A percentile compares a stretch with the other conserved stretches of the same genome.
These are phyloP conservation scores for Anisognathus igniventris DNA, from an alignment of 2,797 vertebrate genomes.

Conservation along the genomic window DNA sequence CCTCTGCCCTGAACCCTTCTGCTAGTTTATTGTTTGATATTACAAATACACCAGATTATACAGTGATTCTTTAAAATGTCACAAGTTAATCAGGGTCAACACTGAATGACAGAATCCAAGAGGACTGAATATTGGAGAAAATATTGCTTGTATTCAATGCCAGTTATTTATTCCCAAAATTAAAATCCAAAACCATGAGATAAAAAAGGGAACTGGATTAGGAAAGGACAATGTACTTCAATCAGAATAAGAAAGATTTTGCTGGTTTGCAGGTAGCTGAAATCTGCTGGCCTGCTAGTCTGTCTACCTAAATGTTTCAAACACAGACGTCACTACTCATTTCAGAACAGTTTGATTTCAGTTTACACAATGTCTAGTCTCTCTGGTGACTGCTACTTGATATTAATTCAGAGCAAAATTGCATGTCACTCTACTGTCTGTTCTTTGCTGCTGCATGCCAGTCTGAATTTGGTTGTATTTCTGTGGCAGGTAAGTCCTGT, in stretches of 20 bases:
- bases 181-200: not conserved
- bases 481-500: not conserved
- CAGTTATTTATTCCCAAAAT: not conserved
- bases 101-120: not conserved
- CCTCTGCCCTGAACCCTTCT: not conserved
- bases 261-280: not conserved
- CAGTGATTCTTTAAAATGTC: not conserved
- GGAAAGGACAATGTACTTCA: not conserved
- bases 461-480: not conserved
- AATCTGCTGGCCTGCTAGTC: not conserved
- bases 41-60: not conserved
- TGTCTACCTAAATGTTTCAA: not conserved
- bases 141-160: not conserved
- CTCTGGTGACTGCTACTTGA: not conserved
- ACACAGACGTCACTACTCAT: not conserved
- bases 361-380: not conserved
- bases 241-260: not conserved
- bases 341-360: not conserved
- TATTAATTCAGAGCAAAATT: conserved; percentile 4
- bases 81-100: not conserved
- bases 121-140: not conserved
- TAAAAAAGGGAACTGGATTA: not conserved
- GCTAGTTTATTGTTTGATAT: not conserved
- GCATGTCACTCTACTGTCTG: not conserved
- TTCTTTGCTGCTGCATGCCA: not conserved